These are phyloP conservation scores for Disparrhopalites patrizii DNA, from an alignment of 2,888 invertebrate species.

Conservation along the genomic window DNA sequence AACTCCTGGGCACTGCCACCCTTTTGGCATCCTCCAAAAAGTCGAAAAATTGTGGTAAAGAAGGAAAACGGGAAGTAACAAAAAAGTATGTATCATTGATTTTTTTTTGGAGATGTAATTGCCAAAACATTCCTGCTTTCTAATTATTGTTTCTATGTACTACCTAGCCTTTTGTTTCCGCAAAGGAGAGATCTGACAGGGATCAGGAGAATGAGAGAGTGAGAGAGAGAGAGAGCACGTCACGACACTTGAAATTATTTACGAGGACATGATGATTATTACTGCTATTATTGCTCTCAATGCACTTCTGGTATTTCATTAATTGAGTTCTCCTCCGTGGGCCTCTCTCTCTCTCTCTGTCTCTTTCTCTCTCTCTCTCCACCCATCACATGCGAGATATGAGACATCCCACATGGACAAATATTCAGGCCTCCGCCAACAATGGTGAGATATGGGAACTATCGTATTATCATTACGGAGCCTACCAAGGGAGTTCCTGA, in stretches of 20 bases:
- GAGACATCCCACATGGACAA: too few species aligned
- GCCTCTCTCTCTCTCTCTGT: too few species aligned
- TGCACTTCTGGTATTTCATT: slow-evolving; percentile 21
- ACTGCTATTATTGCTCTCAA: slow-evolving; percentile 17
- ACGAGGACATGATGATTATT: slow-evolving; percentile 21
- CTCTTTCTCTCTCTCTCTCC: not conserved
- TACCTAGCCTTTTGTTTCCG: too few species aligned
- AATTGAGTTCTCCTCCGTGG: slow-evolving; percentile 14
- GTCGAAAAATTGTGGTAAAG: not conserved
- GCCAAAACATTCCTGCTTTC: too few species aligned
- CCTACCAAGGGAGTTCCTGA: too few species aligned
- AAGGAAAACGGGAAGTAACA: not conserved
- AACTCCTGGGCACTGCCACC: too few species aligned
- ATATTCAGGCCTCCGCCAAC: not conserved
- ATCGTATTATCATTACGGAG: too few species aligned
- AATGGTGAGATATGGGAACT: not conserved
- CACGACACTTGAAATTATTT: slow-evolving; percentile 15
- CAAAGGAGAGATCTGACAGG: too few species aligned
- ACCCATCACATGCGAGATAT: not conserved
- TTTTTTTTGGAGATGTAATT: too few species aligned
- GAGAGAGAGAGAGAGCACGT: not conserved
- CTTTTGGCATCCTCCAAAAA: too few species aligned
- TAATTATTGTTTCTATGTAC: too few species aligned
- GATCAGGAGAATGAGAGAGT: not conserved
- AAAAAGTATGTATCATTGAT: too few species aligned